Base-by-base conservation (phyloP, 2,113 vertebrate genomes). In the Canis aureus region DNA sequence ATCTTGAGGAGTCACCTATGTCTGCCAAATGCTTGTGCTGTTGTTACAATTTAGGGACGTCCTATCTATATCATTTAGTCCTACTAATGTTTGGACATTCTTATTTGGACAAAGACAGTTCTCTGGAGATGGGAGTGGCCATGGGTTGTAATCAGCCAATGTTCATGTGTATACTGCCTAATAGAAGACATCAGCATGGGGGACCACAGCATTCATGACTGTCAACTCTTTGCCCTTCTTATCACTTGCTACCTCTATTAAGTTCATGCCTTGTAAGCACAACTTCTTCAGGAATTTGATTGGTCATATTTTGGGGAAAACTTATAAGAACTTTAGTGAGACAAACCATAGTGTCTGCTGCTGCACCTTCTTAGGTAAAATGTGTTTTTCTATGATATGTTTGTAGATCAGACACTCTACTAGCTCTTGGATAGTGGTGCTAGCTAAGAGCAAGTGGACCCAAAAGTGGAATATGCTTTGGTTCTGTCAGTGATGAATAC, bases 1-100 rank as follows among this genome's bases (percentile, higher is more conserved):
- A 89, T 91, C 89, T 98, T 66, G 53, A 98, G 66, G 35, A 93
- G 66, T 62, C 25, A 16, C 27, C 6, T 66, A 8, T 25, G 2
- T 66, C 27, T 35, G 12, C 11, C 38, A 91, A 89, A 93, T 71
- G 69, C 93, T 91, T 64, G 25, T 60, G 7, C 25, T 84, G 1
- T 49, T 73, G 69, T 19, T 64, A 76, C 25, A 88, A 25, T 93
- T 86, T 80, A 93, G 20, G n/a, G 20, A 25, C 82, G 17, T 51
- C 27, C 19, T 66, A 3, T 6, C 5, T 5, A 78, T 0, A 23
- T 73, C 6, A 35, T 43, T 43, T 85, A 80, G 32, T 60, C 82
- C 91, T 8, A 71, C 13, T 38, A 92, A n/a, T 80, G 32, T 62
- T 80, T 55, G 49, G 35, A 57, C 23, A 25, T 38, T 53, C 51